Evolutionary conservation across 2,888 invertebrate species (phyloP), one percentile per base, ranked within the genome.

Genomic region (Microplitis deprimator): DNA sequence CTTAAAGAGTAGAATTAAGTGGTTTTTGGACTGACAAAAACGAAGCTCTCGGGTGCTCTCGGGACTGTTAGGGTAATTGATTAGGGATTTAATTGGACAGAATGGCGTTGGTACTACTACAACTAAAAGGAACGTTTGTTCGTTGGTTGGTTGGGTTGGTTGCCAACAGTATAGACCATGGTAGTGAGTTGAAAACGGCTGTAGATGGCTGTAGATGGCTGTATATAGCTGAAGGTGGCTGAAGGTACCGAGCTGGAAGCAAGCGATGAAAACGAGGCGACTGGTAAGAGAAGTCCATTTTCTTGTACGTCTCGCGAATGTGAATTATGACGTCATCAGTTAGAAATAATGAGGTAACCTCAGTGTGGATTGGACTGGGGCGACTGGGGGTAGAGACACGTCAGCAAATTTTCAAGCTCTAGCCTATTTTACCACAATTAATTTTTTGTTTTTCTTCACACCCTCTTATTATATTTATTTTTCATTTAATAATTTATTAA

Each of bases 241-340:
- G 29, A 29, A 29, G 29, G n/a, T 65, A 40, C 60, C 65, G 70
- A 72, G 60, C 64, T 62, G 29, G 29, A 29, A 68, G 70, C 59
- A 50, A 40, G 75, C 59, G 64, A 67, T 59, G 70, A 64, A 71
- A 71, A 73, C 77, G 76, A 60, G 72, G 76, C 38, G 40, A 67
- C 64, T 70, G 73, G 73, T 77, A 81, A 79, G 82, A 82, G 79
- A 85, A 86, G 85, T 85, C 86, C 85, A 87, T 86, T 87, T 87
- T 87, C 86, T 86, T 84, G 85, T 83, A 85, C 85, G 87, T 86
- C 86, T 82, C 82, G 81, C 71, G 82, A 81, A 80, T 83, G 83
- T 87, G 87, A 87, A 87, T 87, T 87, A 87, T 87, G 83, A 85
- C 84, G 83, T 86, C 86, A 87, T 87, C 86, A 86, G 86, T 87